A percentile compares a stretch with the other conserved stretches of the same genome.
Conservation (phyloP, 1,140 invertebrate species). For the Drosophila azteca region DNA sequence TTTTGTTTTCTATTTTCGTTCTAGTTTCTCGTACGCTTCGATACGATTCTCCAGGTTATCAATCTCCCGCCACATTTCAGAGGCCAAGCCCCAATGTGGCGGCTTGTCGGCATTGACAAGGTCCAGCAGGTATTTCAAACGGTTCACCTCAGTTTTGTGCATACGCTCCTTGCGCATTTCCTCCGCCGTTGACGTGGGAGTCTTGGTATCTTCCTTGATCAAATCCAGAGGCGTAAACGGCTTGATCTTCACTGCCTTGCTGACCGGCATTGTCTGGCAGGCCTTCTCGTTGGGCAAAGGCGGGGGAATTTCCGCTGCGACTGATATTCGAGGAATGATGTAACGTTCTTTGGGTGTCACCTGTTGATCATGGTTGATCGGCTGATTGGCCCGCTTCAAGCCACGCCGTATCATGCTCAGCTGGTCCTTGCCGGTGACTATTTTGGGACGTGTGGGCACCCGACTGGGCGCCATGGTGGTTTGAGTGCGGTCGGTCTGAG, state of each 20-base stretch:
- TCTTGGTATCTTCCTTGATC: not conserved
- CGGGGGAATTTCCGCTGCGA: not conserved
- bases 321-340: no score
- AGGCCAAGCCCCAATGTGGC: slow-evolving; percentile 19
- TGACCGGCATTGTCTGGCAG: not conserved
- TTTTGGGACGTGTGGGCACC: not conserved
- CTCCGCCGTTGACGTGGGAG: not conserved
- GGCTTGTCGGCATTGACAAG: slow-evolving; percentile 25
- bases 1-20: no score
- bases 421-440: no score
- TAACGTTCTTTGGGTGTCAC: no score
- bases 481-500: slow-evolving; percentile 10
- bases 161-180: not conserved
- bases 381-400: not conserved
- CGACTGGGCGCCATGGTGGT: not conserved
- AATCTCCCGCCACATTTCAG: slow-evolving; percentile 38
- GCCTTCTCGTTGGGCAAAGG: slow-evolving; percentile 14
- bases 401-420: no score
- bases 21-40: not conserved
- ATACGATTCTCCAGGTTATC: slow-evolving; percentile 23
- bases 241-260: no score
- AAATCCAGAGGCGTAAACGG: no score
- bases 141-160: not conserved
- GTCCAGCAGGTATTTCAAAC: not conserved
- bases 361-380: no score